Conservation (phyloP, 37 sponge, comb jelly and placozoan species). For the Agelas oroides region DNA sequence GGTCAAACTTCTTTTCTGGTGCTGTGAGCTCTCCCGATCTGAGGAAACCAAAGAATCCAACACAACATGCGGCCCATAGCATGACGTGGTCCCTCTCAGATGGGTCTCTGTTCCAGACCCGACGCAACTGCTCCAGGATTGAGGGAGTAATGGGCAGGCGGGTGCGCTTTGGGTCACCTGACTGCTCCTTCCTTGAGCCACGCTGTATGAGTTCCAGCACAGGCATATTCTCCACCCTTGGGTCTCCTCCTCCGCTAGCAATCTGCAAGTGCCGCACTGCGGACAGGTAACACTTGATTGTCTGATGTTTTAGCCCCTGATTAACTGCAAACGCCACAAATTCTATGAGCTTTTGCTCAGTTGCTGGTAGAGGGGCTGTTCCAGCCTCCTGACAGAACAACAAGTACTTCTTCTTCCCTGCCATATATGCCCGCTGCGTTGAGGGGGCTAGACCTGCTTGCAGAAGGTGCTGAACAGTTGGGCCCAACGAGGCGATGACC, state of each 20-base stretch:
- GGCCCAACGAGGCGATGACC: slow-evolving; percentile 59
- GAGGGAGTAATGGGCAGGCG: slow-evolving; percentile 62
- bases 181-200: slow-evolving; percentile 19
- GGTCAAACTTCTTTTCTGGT: neutral
- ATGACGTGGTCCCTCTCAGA: neutral
- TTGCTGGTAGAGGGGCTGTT: slow-evolving; percentile 4
- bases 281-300: slow-evolving; percentile 14
- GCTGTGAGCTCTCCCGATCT: slow-evolving; percentile 2
- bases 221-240: slow-evolving; percentile 8
- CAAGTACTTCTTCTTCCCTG: slow-evolving; percentile 13
- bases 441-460: slow-evolving; percentile 17
- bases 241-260: slow-evolving; percentile 13
- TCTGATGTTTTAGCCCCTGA: slow-evolving; percentile 3
- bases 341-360: slow-evolving; percentile 1
- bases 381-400: slow-evolving; percentile 2
- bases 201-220: neutral
- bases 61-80: too few relatives aligned
- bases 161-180: slow-evolving; percentile 7
- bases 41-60: slow-evolving; percentile 14
- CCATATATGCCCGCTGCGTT: neutral
- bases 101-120: neutral
- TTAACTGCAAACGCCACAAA: neutral
- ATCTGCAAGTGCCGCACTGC: slow-evolving; percentile 41
- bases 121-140: slow-evolving; percentile 32
- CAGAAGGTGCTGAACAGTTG: slow-evolving; percentile 32